These are phyloP conservation scores for Lucinisca nassula DNA, from an alignment of 2,888 invertebrate species.

Conservation along the genomic window DNA sequence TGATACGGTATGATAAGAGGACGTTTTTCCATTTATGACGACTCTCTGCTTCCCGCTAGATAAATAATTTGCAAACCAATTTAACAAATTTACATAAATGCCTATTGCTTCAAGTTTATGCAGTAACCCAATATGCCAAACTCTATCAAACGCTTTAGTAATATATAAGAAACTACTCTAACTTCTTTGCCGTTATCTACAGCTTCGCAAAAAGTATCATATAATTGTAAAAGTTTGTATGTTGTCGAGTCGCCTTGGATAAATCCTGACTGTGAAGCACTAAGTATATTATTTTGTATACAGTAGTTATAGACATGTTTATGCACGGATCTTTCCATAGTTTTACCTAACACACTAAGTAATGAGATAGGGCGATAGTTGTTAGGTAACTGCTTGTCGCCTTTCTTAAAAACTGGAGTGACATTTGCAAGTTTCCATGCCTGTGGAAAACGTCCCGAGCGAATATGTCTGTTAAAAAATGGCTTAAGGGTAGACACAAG, in stretches of 20 bases:
- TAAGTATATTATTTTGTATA: background rate
- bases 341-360: constrained; percentile 13
- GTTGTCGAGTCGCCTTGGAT: constrained; percentile 35
- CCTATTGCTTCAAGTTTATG: background rate
- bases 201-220: constrained; percentile 24
- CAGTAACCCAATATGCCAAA: constrained; percentile 37
- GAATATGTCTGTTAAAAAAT: constrained; percentile 22
- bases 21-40: background rate
- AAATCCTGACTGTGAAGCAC: constrained; percentile 37
- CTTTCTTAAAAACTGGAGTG: constrained; percentile 29
- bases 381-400: background rate
- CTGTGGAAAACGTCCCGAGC: background rate
- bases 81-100: background rate
- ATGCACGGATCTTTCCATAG: background rate
- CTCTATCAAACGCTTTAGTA: constrained; percentile 57
- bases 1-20: background rate
- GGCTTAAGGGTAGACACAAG: constrained; percentile 20
- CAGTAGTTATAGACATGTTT: constrained; percentile 22
- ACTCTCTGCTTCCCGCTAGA: background rate
- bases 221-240: constrained; percentile 24
- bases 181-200: constrained; percentile 45
- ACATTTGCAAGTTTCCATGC: constrained; percentile 35
- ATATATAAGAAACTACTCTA: constrained; percentile 44
- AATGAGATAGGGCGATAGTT: constrained; percentile 42
- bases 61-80: background rate